phyloP scores from a whole-genome alignment of 2,113 vertebrate species.

The Oplegnathus fasciatus region DNA sequence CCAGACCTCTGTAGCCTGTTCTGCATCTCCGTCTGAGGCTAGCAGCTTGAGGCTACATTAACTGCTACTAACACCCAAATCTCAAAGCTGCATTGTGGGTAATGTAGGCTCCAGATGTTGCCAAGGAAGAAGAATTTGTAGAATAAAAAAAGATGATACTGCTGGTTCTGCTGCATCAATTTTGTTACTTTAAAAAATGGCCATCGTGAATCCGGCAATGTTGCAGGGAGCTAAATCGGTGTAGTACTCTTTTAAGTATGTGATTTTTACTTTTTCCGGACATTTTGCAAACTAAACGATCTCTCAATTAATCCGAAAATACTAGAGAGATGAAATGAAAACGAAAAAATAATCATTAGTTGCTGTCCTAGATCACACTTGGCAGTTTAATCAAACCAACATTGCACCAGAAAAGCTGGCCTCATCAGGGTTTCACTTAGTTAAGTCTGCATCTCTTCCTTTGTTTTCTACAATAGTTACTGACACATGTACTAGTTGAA shows the following conservation, averaged over 20 bases:
- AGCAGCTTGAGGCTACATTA: background rate
- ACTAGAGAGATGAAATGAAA: background rate
- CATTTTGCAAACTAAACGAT: background rate
- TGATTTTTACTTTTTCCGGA: background rate
- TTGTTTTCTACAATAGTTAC: conserved; percentile 8
- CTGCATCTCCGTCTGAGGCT: background rate
- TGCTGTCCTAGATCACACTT: background rate
- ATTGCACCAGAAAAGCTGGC: background rate
- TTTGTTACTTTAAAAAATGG: background rate
- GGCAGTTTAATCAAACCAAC: background rate
- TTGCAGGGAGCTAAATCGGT: background rate
- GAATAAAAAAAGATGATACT: background rate
- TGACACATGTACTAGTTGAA: background rate
- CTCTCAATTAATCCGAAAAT: background rate
- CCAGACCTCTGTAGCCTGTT: background rate
- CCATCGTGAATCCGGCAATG: background rate
- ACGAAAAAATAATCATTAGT: background rate
- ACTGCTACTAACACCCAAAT: background rate
- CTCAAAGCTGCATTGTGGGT: background rate
- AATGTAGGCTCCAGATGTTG: background rate
- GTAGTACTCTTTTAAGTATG: background rate
- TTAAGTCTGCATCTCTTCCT: background rate
- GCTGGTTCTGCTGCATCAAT: too few relatives aligned
- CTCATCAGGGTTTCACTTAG: background rate
- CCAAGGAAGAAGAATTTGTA: background rate